Evolutionary conservation across 2,797 vertebrate genomes (phyloP).

Genomic region (Gadopsis marmoratus): DNA sequence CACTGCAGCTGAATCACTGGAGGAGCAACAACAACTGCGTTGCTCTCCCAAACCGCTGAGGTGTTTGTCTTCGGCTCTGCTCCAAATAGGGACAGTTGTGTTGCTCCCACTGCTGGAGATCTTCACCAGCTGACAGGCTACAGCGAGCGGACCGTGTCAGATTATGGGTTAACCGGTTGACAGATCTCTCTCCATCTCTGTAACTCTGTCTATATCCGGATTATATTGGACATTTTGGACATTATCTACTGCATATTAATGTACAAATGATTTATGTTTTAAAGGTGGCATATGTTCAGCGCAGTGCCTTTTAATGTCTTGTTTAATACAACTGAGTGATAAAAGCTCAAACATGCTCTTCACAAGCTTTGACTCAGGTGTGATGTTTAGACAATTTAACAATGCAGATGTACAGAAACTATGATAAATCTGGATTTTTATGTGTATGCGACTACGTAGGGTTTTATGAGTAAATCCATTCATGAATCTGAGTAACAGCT

Average conservation of each 20-base stretch:
- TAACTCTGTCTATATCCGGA: slow-evolving; percentile 5
- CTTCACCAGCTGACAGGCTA: slow-evolving; percentile 49
- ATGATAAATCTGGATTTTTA: slow-evolving; percentile 8
- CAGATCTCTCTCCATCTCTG: slow-evolving; percentile 12
- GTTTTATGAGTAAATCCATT: slow-evolving; percentile 26
- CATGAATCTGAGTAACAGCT: background rate
- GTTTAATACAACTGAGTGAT: slow-evolving; percentile 25
- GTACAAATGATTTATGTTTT: slow-evolving; percentile 13
- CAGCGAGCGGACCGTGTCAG: slow-evolving; percentile 48
- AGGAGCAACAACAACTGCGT: slow-evolving; percentile 40
- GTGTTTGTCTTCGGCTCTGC: slow-evolving; percentile 52
- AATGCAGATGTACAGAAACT: slow-evolving; percentile 14
- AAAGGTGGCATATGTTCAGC: slow-evolving; percentile 23
- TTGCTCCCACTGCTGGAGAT: slow-evolving; percentile 33
- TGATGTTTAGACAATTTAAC: slow-evolving; percentile 34
- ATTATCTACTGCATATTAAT: slow-evolving; percentile 11
- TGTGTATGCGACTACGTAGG: background rate
- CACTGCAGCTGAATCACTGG: slow-evolving; percentile 26
- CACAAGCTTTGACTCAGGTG: slow-evolving; percentile 25
- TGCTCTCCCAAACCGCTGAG: slow-evolving; percentile 42
- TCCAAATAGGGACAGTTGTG: slow-evolving; percentile 62
- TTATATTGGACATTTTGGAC: slow-evolving; percentile 16
- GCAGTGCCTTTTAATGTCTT: slow-evolving; percentile 7
- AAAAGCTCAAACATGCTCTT: slow-evolving; percentile 33
- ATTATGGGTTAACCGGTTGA: slow-evolving; percentile 36